Evolutionary conservation across 2,113 vertebrate genomes (phyloP), one percentile per base, ranked within the genome.

Genomic region (Merops nubicus): DNA sequence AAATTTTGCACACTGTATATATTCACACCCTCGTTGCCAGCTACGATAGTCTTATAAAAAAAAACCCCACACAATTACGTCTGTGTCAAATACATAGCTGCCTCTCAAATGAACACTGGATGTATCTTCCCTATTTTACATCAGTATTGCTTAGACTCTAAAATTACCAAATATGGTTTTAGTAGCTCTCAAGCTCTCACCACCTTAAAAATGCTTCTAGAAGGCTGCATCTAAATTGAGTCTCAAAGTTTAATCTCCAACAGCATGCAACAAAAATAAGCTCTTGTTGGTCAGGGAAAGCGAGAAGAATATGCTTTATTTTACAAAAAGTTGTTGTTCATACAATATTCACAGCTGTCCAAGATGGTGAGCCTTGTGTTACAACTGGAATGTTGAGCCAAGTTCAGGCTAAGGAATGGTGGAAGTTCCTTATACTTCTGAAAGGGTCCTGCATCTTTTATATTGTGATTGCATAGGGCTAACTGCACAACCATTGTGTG

Each of bases 371-470:
- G 31, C 23, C 16, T 68, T 82, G 53, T 0, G 0, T n/a, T 80
- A 65, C 1, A 1, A 21, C 34, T 60, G 33, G 28, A 36, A 50
- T 6, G 17, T 34, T 85, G 38, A 77, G 25, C 21, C 53, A 54
- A 59, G 10, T 85, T 74, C 6, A n/a, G 29, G 43, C n/a, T 72
- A 31, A 63, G 40, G 33, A 80, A n/a, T 0, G 4, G 68, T 40
- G 34, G 7, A 15, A 56, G 74, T 72, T 51, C 51, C 34, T 18
- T 0, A 0, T 20, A 45, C 51, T 21, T 60, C 47, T 1, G 1
- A 43, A 17, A 67, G 33, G 1, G 0, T 38, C 33, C 25, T 2
- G 2, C 45, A 5, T 50, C n/a, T 43, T 75, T 54, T 56, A 5
- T 19, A 23, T 36, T 51, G 47, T 6, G 4, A 23, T 50, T 0